Base-by-base conservation (phyloP, 2,888 invertebrate species). In the Pachliopta kotzebuea region DNA sequence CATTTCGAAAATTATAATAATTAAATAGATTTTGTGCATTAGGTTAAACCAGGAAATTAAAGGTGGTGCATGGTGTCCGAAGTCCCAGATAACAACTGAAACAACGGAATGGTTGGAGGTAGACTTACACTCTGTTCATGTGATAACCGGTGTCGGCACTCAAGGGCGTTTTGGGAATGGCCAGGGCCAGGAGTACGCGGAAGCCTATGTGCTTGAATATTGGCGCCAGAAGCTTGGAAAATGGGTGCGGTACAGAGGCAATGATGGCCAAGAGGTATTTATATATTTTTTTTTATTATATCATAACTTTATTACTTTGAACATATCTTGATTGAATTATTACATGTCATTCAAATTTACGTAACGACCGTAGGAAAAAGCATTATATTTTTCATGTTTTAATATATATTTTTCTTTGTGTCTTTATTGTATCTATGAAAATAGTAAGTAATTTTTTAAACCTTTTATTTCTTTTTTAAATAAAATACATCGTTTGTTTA, bases 61-160 rank as follows among this genome's bases (percentile, higher is more conserved):
- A 77, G 97, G 97, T 18, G 98, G 98, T 56, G 98, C 98, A 0
- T 98, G 98, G 98, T 98, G 98, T 88, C 98, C 98, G 17, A 94
- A 95, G 84, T 92, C 94, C 60, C 95, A 95, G 82, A 95, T 96
- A 76, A 95, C 95, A 26, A 94, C 94, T n/a, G 95, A 96, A 74
- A 93, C 95, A 3, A 93, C 93, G 67, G 96, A 96, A 84, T 96
- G 96, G 95, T 86, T 96, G 68, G 95, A 98, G 92, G 94, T 96
- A 70, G 95, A 98, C 82, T 93, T 98, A 70, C 94, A 94, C 76
- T 90, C 93, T 23, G 94, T 96, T 56, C 95, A 96, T 86, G 95
- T 97, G 80, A 94, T 98, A 78, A 96, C 97, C 0, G 95, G 94
- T 23, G 94, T 96, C 11, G 95, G 94, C 71, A 95, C 95, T 0